These are phyloP conservation scores for Blomia tropicalis DNA, from an alignment of 2,888 invertebrate genomes.

Conservation along the genomic window DNA sequence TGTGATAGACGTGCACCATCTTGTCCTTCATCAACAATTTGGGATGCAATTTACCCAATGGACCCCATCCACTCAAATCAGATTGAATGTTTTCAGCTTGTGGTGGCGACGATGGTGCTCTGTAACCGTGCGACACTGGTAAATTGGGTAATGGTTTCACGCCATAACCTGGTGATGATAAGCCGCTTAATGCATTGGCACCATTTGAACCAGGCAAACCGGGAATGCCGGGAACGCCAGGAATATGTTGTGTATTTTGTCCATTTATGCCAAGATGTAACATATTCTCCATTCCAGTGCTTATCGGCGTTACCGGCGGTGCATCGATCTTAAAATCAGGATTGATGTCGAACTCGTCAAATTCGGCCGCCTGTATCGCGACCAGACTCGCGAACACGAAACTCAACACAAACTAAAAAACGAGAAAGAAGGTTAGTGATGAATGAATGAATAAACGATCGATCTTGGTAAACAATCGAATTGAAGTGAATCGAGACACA, in stretches of 20 bases:
- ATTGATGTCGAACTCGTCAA: slow-evolving; percentile 3
- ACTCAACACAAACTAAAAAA: too few species aligned
- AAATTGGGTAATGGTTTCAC: neutral
- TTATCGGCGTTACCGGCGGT: neutral
- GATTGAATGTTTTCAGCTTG: neutral
- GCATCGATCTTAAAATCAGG: neutral
- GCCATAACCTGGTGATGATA: neutral
- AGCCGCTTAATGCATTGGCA: neutral
- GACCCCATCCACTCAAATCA: slow-evolving; percentile 11
- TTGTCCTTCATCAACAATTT: neutral
- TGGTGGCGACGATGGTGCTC: too few species aligned
- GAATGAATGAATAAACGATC: too few species aligned
- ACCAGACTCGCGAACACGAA: too few species aligned
- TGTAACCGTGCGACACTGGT: neutral
- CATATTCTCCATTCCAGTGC: neutral
- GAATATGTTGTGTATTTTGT: neutral
- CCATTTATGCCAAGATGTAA: neutral
- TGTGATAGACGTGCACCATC: neutral
- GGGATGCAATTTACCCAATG: slow-evolving; percentile 3
- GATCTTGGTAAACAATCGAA: too few species aligned
- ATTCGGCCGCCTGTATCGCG: neutral
- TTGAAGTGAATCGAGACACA: too few species aligned
- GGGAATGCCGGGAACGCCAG: too few species aligned
- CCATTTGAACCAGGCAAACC: neutral
- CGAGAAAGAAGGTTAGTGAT: too few species aligned